A percentile compares a stretch with the other conserved stretches of the same genome.
phyloP scores from a whole-genome alignment of 2,113 vertebrate genomes.

The Brevimyrus niger region DNA sequence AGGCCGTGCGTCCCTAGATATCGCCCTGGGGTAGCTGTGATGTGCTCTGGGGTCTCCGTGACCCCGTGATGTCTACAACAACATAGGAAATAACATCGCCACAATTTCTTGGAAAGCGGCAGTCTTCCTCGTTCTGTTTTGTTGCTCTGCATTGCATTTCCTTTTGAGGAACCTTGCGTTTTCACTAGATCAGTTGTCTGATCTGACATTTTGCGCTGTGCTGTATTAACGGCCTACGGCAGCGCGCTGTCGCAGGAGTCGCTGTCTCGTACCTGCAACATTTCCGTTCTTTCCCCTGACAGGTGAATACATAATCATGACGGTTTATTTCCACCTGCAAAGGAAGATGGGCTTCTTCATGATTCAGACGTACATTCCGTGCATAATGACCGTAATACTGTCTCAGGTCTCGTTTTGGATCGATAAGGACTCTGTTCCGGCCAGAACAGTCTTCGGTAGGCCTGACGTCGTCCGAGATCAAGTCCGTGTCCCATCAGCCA shows the following conservation, averaged over 20 bases:
- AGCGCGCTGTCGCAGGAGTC: neutral
- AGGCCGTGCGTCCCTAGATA: neutral
- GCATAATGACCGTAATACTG: conserved; percentile 94
- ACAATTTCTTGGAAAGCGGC: neutral
- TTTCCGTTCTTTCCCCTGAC: conserved; percentile 43
- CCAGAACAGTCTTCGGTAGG: conserved; percentile 93
- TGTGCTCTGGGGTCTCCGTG: neutral
- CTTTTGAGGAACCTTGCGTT: neutral
- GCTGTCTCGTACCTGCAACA: neutral
- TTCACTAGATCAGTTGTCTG: too few relatives aligned
- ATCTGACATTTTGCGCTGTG: neutral
- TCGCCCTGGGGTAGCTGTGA: neutral
- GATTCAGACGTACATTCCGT: conserved; percentile 95
- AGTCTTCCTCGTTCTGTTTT: neutral
- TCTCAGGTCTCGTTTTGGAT: conserved; percentile 98
- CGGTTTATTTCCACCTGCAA: conserved; percentile 92
- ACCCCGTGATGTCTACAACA: neutral
- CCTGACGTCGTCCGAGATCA: conserved; percentile 21
- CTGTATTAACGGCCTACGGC: neutral
- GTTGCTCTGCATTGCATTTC: neutral
- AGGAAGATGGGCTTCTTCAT: conserved; percentile 98
- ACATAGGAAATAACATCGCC: neutral
- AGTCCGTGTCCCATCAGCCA: neutral
- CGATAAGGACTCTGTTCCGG: conserved; percentile 93
- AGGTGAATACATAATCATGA: conserved; percentile 98